Evolutionary conservation across 2,888 invertebrate species (phyloP).

Genomic region (Polietes domitor): DNA sequence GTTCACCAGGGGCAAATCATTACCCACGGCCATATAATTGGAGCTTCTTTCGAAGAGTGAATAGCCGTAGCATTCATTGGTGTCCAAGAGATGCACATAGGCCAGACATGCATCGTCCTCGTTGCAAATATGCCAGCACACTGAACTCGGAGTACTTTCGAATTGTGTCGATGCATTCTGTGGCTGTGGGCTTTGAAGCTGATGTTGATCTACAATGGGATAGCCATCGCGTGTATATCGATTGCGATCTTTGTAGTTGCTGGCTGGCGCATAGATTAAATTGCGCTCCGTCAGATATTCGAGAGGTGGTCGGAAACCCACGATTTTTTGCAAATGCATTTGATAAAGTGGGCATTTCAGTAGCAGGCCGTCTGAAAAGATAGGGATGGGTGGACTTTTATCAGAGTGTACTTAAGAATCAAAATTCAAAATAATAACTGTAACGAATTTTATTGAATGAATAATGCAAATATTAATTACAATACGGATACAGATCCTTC

Average conservation of each 20-base stretch:
- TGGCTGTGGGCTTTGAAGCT: conserved; percentile 9
- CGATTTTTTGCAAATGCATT: conserved; percentile 79
- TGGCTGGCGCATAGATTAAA: conserved; percentile 73
- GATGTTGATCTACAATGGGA: conserved; percentile 24
- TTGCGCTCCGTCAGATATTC: conserved; percentile 74
- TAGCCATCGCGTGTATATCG: conserved; percentile 67
- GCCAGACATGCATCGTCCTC: conserved; percentile 79
- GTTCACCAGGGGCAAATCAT: conserved; percentile 74
- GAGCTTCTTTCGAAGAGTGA: conserved; percentile 75
- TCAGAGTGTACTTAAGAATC: no score
- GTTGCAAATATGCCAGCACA: conserved; percentile 77
- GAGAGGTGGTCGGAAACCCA: conserved; percentile 78
- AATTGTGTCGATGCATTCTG: conserved; percentile 25
- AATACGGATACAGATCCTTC: no score
- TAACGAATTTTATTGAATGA: no score
- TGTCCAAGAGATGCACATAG: conserved; percentile 78
- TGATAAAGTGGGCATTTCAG: conserved; percentile 79
- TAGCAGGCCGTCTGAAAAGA: conserved; percentile 73
- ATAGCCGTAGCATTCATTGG: conserved; percentile 78
- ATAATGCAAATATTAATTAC: no score
- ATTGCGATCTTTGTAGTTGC: conserved; percentile 73
- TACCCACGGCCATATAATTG: conserved; percentile 73
- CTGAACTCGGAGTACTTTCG: conserved; percentile 69
- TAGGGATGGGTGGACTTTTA: no score
- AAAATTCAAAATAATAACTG: no score